phyloP scores from a whole-genome alignment of 2,888 invertebrate species.

The Torymus texanus region DNA sequence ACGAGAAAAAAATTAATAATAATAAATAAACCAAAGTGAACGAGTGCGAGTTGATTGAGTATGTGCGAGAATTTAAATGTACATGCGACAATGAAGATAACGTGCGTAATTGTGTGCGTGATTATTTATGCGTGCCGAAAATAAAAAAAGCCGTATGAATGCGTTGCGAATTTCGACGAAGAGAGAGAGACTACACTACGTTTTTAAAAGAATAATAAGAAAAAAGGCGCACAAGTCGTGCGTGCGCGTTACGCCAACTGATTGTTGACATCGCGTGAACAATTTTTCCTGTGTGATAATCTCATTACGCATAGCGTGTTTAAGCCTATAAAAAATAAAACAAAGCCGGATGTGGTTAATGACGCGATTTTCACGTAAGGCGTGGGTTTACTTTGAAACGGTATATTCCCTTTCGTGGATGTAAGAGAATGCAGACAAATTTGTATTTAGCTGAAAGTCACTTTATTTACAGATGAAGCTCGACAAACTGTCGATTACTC shows the following conservation, averaged over 20 bases:
- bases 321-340: constrained; percentile 64
- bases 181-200: constrained; percentile 63
- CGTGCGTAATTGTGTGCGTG: constrained; percentile 34
- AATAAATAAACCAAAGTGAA: constrained; percentile 45
- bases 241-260: constrained; percentile 70
- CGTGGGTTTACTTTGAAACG: constrained; percentile 59
- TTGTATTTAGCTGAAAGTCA: constrained; percentile 1
- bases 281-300: constrained; percentile 73
- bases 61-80: constrained; percentile 12
- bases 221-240: constrained; percentile 63
- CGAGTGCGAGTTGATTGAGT: constrained; percentile 28
- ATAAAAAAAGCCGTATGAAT: constrained; percentile 25
- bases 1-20: constrained; percentile 60
- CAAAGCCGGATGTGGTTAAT: constrained; percentile 61
- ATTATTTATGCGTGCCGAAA: constrained; percentile 6
- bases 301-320: constrained; percentile 72
- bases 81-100: not conserved
- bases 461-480: constrained; percentile 39
- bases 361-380: constrained; percentile 65
- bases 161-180: constrained; percentile 50
- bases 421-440: constrained; percentile 56
- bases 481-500: constrained; percentile 62
- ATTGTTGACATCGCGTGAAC: constrained; percentile 73
- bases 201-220: constrained; percentile 62
- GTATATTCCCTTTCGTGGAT: constrained; percentile 52